phyloP scores from a whole-genome alignment of 2,113 vertebrate species.

The Motacilla alba region DNA sequence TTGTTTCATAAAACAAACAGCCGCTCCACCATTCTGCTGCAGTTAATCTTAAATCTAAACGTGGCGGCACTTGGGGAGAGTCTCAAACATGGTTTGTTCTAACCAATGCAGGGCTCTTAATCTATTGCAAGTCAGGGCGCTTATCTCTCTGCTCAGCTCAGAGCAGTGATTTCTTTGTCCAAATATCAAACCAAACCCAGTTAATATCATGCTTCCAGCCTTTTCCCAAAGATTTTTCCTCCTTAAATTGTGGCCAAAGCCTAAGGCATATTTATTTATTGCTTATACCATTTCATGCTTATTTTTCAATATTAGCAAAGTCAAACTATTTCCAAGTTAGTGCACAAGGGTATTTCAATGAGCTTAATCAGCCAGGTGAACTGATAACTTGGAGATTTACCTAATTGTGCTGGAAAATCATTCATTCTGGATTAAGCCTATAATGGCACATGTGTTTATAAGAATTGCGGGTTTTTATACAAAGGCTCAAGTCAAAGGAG shows the following conservation, averaged over 20 bases:
- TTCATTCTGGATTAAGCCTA: slow-evolving; percentile 14
- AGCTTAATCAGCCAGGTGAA: slow-evolving; percentile 59
- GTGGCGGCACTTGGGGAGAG: slow-evolving; percentile 73
- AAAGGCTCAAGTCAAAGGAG: neutral
- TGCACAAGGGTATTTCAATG: slow-evolving; percentile 54
- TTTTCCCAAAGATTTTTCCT: slow-evolving; percentile 49
- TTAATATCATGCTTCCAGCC: slow-evolving; percentile 57
- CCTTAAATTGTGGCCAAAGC: slow-evolving; percentile 44
- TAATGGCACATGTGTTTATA: neutral
- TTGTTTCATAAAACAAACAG: slow-evolving; percentile 84
- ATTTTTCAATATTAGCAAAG: slow-evolving; percentile 70
- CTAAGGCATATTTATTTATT: slow-evolving; percentile 64
- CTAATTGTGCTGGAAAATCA: slow-evolving; percentile 23
- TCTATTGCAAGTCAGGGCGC: slow-evolving; percentile 75
- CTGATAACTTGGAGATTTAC: slow-evolving; percentile 42
- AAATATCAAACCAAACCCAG: slow-evolving; percentile 75
- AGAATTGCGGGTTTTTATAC: neutral
- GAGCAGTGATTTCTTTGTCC: slow-evolving; percentile 78
- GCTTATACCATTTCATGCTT: slow-evolving; percentile 61
- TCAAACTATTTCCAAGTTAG: slow-evolving; percentile 59
- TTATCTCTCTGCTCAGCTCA: slow-evolving; percentile 78
- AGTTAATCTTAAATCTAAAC: slow-evolving; percentile 81
- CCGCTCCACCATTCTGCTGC: slow-evolving; percentile 64
- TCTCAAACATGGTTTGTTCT: slow-evolving; percentile 69
- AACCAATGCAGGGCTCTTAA: slow-evolving; percentile 75